Evolutionary conservation across 1,140 invertebrate genomes (phyloP), one percentile per base, ranked within the genome.

Genomic region (Saccostrea echinata): DNA sequence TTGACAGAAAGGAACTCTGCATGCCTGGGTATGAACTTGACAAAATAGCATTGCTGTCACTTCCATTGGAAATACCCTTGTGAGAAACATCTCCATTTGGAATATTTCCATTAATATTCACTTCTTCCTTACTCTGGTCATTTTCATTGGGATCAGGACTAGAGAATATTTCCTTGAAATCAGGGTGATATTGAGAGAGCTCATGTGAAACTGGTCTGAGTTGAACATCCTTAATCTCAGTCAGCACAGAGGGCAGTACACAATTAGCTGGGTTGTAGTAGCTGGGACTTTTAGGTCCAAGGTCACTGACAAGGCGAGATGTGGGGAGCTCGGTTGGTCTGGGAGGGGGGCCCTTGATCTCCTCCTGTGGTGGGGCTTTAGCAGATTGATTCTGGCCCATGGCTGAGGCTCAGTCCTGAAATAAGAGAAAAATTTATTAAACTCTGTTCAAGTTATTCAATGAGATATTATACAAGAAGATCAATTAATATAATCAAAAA

Each of bases 171-270:
- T 92, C 90, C 33, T 91, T 91, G 57, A 89, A 92, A 16, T 92
- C 91, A 0, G 92, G 92, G 84, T 91, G 89, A 88, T 89, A 88
- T 51, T 92, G 90, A n/a, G 84, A 84, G 52, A 92, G 88, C 86
- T 92, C 91, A 80, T 92, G 91, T 12, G 92, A 92, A 0, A 92
- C 90, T 6, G 92, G 92, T 30, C 90, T 81, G 3, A 92, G 82
- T 33, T 89, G 80, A n/a, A 81, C 64, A 43, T 85, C 84, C 33
- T 85, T 80, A 13, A 68, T 51, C 18, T 80, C 24, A 1, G 87
- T 81, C 13, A 88, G 30, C 0, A 90, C 88, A 18, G 84, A 80
- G 0, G 91, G 91, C 0, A 92, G 68, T 16, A 92, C 92, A 51
- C 86, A 89, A 80, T 92, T 92, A 52, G 91, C 90, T 1, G 91